Conservation (phyloP, 2,888 invertebrate genomes). For the Orthosia gothica region DNA sequence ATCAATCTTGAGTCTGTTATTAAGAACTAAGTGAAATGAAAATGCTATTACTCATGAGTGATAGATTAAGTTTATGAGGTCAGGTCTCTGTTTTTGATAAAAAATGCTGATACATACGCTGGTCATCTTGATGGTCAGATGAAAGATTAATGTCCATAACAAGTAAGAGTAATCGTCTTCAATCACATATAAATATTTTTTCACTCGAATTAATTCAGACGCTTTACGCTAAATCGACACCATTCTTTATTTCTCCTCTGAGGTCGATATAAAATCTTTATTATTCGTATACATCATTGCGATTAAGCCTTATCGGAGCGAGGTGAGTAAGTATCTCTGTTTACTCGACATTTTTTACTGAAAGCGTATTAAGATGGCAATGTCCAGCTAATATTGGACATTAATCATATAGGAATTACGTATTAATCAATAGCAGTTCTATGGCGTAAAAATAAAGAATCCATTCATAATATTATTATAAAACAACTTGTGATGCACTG, state of each 20-base stretch:
- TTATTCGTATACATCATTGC: conserved; percentile 61
- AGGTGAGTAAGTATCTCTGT: conserved; percentile 60
- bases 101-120: conserved; percentile 33
- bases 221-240: conserved; percentile 45
- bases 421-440: conserved; percentile 47
- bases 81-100: conserved; percentile 36
- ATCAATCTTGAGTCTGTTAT: conserved; percentile 67
- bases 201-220: conserved; percentile 46
- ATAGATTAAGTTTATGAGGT: conserved; percentile 58
- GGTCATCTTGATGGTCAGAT: conserved; percentile 17
- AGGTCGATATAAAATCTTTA: conserved; percentile 63
- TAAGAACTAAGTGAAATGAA: conserved; percentile 67
- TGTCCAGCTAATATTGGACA: conserved; percentile 58
- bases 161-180: conserved; percentile 50
- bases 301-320: conserved; percentile 62
- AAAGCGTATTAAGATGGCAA: conserved; percentile 60
- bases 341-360: conserved; percentile 58
- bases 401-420: conserved; percentile 57
- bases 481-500: conserved; percentile 29
- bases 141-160: conserved; percentile 35
- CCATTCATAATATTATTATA: conserved; percentile 24
- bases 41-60: conserved; percentile 58
- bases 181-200: conserved; percentile 47
- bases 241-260: conserved; percentile 50
- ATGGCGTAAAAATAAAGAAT: conserved; percentile 26